Base-by-base conservation (phyloP, 2,888 invertebrate species). In the Trissolcus brochymenae region DNA sequence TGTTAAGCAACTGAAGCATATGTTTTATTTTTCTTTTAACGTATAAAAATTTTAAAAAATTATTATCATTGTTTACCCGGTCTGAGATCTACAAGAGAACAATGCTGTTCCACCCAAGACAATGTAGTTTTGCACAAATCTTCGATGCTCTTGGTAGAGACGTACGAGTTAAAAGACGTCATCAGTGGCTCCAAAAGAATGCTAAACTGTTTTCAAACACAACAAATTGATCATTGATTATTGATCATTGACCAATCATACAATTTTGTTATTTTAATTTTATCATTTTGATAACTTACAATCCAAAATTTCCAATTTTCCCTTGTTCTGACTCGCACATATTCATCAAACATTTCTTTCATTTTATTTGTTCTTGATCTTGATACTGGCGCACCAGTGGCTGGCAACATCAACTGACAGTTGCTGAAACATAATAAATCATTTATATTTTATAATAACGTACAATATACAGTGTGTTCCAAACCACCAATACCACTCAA, bases 241-340 rank as follows among this genome's bases (percentile, higher is more conserved):
- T 43, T 14, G 6, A 41, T 29, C n/a, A n/a, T n/a, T n/a, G n/a
- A n/a, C n/a, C n/a, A 43, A 43, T 57, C 3, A 56, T 61, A 29
- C 49, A 9, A 55, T 16, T 41, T 11, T 49, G 19, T 19, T n/a
- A n/a, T n/a, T 16, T 43, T 25, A 55, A 49, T 53, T 50, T 29
- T 53, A 40, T 54, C 43, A 62, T 51, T 46, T 11, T 35, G 35
- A 46, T 16, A 49, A 92, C 93, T 94, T 96, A 98, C 98, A 91
- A 98, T 96, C 97, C 98, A 98, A 91, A 98, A 98, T 91, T 97
- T 98, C 98, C 98, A 98, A 90, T 97, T 97, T 86, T 94, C 94
- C 88, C 94, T 92, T 16, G 98, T 98, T 75, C 97, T 91, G 83
- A 92, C 93, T 81, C 94, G 92, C 54, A 98, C 96, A 90, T 98